Conservation (phyloP, 2,113 vertebrate genomes). For the Indicator maculatus region DNA sequence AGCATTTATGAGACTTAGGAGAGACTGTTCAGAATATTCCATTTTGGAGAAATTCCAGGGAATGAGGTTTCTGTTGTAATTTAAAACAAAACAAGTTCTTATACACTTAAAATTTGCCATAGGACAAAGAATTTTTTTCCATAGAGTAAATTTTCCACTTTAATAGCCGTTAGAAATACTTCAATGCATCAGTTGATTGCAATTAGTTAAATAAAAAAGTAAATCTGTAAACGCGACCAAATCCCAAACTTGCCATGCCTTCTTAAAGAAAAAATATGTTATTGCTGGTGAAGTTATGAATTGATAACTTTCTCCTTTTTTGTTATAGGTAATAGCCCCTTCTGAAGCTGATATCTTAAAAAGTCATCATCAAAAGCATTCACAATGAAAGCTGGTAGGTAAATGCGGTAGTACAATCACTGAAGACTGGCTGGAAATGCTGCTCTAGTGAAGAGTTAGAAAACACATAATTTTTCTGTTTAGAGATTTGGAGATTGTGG, state of each 20-base stretch:
- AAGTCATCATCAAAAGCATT: conserved; percentile 19
- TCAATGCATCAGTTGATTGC: background rate
- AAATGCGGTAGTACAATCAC: background rate
- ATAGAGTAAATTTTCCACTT: background rate
- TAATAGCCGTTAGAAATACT: background rate
- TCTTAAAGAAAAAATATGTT: background rate
- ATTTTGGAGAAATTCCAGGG: background rate
- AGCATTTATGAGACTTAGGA: background rate
- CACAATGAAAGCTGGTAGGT: conserved; percentile 68
- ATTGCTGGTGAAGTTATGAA: background rate
- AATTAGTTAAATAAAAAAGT: background rate
- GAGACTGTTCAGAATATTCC: background rate
- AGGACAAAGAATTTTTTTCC: background rate
- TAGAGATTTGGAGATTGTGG: background rate
- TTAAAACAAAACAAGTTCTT: background rate
- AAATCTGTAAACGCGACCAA: background rate
- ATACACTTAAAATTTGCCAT: background rate
- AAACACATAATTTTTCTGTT: background rate
- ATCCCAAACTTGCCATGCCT: background rate
- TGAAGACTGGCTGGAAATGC: background rate
- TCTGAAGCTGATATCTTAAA: conserved; percentile 60
- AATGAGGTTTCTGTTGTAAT: background rate
- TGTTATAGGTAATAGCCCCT: conserved; percentile 32
- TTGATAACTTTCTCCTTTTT: background rate
- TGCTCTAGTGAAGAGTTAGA: background rate